Evolutionary conservation across 1,140 invertebrate species (phyloP).

Genomic region (Neodiprion virginianus): DNA sequence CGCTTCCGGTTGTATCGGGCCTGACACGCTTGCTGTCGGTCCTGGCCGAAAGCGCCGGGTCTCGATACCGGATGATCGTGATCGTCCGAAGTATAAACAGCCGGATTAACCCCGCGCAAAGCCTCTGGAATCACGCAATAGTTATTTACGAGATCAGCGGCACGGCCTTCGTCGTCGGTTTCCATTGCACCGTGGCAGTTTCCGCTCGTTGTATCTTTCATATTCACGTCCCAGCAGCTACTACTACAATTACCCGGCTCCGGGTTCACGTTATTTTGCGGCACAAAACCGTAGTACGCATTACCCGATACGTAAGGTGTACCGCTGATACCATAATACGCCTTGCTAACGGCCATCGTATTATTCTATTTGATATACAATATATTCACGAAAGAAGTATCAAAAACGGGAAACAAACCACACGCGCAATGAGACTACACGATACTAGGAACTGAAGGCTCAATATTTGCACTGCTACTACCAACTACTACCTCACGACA

Average conservation of each 20-base stretch:
- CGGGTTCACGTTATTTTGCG: conserved; percentile 23
- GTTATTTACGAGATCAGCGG: conserved; percentile 41
- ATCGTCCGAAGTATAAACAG: conserved; percentile 4
- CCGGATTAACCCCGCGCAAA: conserved; percentile 11
- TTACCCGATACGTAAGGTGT: conserved; percentile 46
- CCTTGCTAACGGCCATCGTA: conserved; percentile 38
- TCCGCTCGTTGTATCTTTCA: neutral
- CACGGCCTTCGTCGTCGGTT: conserved; percentile 40
- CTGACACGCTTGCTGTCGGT: conserved; percentile 12
- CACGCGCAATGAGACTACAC: no score
- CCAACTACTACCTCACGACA: no score
- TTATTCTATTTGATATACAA: neutral
- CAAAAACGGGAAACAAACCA: no score
- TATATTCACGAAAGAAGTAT: no score
- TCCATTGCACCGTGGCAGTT: conserved; percentile 37
- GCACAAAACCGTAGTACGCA: conserved; percentile 47
- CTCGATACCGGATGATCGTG: conserved; percentile 18
- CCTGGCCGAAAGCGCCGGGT: conserved; percentile 19
- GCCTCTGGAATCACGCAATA: conserved; percentile 45
- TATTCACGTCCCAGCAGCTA: conserved; percentile 16
- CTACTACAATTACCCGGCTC: neutral
- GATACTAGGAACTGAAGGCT: no score
- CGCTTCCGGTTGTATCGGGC: conserved; percentile 40
- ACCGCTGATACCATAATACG: conserved; percentile 25
- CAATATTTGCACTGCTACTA: no score